Evolutionary conservation across 2,888 invertebrate species (phyloP).

Genomic region (Mermis nigrescens): DNA sequence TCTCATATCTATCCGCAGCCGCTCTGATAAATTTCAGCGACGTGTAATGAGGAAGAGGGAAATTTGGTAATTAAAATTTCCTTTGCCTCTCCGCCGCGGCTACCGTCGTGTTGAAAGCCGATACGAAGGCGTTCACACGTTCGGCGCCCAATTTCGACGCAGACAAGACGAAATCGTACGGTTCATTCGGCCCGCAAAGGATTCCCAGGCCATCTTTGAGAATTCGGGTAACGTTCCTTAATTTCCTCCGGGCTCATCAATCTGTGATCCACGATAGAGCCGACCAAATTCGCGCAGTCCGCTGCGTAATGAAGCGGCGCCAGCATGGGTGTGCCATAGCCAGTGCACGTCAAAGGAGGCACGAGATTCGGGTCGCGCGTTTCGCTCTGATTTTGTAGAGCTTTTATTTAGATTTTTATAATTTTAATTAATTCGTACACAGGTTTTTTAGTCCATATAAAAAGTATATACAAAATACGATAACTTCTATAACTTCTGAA

Average conservation of each 20-base stretch:
- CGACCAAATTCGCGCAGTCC: slow-evolving; percentile 5
- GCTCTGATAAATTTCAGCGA: slow-evolving; percentile 35
- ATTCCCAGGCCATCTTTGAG: slow-evolving; percentile 11
- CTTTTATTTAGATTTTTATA: no score
- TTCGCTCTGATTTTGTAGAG: no score
- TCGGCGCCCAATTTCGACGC: slow-evolving; percentile 26
- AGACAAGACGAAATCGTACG: slow-evolving; percentile 30
- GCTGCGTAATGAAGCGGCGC: slow-evolving; percentile 29
- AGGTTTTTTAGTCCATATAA: no score
- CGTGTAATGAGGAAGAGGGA: slow-evolving; percentile 37
- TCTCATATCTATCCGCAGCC: slow-evolving; percentile 34
- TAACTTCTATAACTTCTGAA: no score
- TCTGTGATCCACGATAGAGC: slow-evolving; percentile 34
- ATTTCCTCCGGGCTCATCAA: slow-evolving; percentile 29
- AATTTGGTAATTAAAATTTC: slow-evolving; percentile 38
- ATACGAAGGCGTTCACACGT: slow-evolving; percentile 24
- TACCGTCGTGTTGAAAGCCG: slow-evolving; percentile 24
- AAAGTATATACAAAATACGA: no score
- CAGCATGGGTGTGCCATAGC: slow-evolving; percentile 38
- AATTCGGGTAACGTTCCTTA: slow-evolving; percentile 14
- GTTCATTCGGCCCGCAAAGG: slow-evolving; percentile 17
- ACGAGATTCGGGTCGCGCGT: slow-evolving; percentile 27
- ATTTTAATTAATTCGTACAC: no score
- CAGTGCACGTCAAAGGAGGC: slow-evolving; percentile 39
- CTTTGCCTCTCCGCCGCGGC: slow-evolving; percentile 34